Percentiles rank a stretch among this genome's conserved stretches.
These are phyloP conservation scores for Mycalesis mineus DNA, from an alignment of 2,888 invertebrate species.

Conservation along the genomic window DNA sequence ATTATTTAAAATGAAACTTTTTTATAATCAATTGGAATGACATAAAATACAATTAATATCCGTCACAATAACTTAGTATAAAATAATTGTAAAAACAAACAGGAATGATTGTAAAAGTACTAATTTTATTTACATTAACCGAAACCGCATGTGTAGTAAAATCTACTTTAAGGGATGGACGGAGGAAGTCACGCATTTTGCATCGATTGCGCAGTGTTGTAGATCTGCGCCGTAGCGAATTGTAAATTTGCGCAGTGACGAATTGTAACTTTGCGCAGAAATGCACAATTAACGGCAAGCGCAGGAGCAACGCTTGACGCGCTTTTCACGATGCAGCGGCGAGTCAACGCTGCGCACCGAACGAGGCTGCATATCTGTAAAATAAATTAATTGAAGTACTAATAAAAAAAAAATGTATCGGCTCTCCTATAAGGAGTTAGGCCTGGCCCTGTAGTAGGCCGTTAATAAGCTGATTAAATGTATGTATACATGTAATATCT, in stretches of 20 bases:
- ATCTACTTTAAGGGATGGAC: constrained; percentile 32
- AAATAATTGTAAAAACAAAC: constrained; percentile 25
- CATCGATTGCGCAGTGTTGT: constrained; percentile 22
- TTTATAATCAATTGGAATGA: background rate
- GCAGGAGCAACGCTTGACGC: constrained; percentile 86
- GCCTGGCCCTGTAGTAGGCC: too few relatives aligned
- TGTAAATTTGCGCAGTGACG: too few relatives aligned
- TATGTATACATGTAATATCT: too few relatives aligned
- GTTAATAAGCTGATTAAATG: too few relatives aligned
- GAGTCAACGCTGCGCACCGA: constrained; percentile 80
- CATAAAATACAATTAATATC: constrained; percentile 6
- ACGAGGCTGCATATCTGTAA: constrained; percentile 88
- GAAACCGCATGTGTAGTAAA: constrained; percentile 34
- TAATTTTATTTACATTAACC: constrained; percentile 37
- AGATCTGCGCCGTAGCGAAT: background rate
- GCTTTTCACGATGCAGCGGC: constrained; percentile 77
- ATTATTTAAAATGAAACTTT: background rate
- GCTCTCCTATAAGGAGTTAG: too few relatives aligned
- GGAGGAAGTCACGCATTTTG: constrained; percentile 27
- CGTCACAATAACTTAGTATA: constrained; percentile 13
- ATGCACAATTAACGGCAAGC: constrained; percentile 79
- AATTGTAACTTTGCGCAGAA: background rate
- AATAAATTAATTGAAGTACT: background rate
- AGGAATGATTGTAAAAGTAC: constrained; percentile 24
- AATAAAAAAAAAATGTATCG: too few relatives aligned